These are phyloP conservation scores for Florisuga fusca DNA, from an alignment of 2,797 vertebrate genomes.

Conservation along the genomic window DNA sequence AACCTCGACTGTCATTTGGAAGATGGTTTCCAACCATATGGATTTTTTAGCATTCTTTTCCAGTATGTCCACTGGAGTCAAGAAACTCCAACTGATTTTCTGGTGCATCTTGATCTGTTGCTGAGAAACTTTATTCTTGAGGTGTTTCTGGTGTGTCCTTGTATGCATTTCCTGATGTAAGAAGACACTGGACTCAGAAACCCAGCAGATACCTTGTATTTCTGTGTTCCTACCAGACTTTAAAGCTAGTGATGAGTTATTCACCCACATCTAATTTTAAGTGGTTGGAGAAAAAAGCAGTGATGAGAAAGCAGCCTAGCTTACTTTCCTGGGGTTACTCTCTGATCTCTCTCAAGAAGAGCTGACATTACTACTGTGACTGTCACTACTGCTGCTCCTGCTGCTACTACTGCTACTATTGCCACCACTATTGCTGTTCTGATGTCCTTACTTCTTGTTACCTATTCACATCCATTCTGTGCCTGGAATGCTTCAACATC, in stretches of 20 bases:
- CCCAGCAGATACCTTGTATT: background rate
- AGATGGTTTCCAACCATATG: background rate
- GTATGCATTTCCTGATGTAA: background rate
- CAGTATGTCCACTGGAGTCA: background rate
- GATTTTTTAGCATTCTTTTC: background rate
- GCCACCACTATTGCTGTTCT: background rate
- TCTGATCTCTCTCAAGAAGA: background rate
- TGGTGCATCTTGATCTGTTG: background rate
- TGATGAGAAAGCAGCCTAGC: background rate
- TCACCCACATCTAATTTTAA: background rate
- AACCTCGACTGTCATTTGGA: background rate
- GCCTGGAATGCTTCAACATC: background rate
- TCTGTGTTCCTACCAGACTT: background rate
- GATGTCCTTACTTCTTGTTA: background rate
- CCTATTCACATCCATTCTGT: background rate
- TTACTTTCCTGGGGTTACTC: background rate
- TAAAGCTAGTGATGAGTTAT: background rate
- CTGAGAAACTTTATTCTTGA: conserved; percentile 1
- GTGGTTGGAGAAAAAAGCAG: background rate
- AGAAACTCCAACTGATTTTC: background rate
- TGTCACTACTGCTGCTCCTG: background rate
- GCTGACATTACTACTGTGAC: background rate
- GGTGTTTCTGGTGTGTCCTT: background rate
- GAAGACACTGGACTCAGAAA: background rate
- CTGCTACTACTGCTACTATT: background rate